These are phyloP conservation scores for Metopia argyrocephala DNA, from an alignment of 2,888 invertebrate species.

Conservation along the genomic window DNA sequence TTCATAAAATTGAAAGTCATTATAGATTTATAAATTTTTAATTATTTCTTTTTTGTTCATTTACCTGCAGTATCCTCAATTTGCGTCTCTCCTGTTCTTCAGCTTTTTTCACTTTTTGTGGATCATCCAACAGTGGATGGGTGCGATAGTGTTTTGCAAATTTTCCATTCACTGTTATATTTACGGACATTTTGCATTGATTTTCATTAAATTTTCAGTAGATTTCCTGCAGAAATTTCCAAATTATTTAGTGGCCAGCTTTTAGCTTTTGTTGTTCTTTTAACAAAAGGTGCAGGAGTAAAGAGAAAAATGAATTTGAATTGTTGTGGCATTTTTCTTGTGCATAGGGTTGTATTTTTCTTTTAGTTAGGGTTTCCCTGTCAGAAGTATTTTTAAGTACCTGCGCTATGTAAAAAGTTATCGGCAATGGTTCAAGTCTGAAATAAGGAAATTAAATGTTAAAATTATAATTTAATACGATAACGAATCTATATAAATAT, in stretches of 20 bases:
- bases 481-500: no score
- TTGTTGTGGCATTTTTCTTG: slow-evolving; percentile 43
- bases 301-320: slow-evolving; percentile 40
- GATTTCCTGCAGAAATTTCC: background rate
- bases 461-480: no score
- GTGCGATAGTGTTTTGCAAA: slow-evolving; percentile 79
- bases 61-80: slow-evolving; percentile 83
- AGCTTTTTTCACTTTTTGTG: slow-evolving; percentile 80
- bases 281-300: background rate
- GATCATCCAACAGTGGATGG: slow-evolving; percentile 75
- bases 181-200: slow-evolving; percentile 80
- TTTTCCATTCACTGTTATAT: slow-evolving; percentile 81
- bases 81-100: slow-evolving; percentile 81
- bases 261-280: background rate
- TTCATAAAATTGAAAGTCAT: slow-evolving; percentile 68
- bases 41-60: slow-evolving; percentile 24
- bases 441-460: no score
- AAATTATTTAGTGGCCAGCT: slow-evolving; percentile 5
- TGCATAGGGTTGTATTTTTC: background rate
- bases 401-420: background rate
- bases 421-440: background rate
- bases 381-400: background rate
- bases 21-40: background rate
- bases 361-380: background rate
- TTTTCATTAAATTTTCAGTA: slow-evolving; percentile 12